A percentile compares a stretch with the other conserved stretches of the same genome.
Conservation (phyloP, 2,797 vertebrate species). For the Lateolabrax maculatus region DNA sequence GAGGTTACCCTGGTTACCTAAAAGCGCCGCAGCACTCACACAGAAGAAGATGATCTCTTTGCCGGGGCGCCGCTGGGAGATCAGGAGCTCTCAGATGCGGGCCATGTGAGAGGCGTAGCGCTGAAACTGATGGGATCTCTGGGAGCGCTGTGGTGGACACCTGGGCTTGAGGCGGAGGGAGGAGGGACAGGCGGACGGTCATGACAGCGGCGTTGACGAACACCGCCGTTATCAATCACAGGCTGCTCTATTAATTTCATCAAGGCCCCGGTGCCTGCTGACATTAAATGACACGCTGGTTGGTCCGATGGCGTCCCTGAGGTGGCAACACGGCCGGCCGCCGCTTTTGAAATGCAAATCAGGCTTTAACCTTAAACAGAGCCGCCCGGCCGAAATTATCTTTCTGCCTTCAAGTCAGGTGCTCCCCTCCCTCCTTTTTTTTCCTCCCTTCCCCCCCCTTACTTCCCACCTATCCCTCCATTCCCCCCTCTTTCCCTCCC, state of each 20-base stretch:
- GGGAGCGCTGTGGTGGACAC: slow-evolving; percentile 50
- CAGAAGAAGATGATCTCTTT: slow-evolving; percentile 33
- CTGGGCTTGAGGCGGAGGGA: slow-evolving; percentile 18
- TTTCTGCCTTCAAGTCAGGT: slow-evolving; percentile 81
- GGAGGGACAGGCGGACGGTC: slow-evolving; percentile 42
- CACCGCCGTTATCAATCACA: slow-evolving; percentile 85
- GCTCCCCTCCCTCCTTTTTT: slow-evolving; percentile 49
- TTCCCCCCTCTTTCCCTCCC: not conserved
- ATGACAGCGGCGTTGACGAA: slow-evolving; percentile 67
- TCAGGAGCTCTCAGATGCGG: slow-evolving; percentile 26
- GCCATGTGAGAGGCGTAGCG: not conserved
- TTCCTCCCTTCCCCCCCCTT: slow-evolving; percentile 11
- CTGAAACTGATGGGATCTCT: slow-evolving; percentile 42
- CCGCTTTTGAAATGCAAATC: slow-evolving; percentile 90
- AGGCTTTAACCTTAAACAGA: slow-evolving; percentile 89
- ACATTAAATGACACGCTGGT: slow-evolving; percentile 87
- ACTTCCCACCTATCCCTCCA: slow-evolving; percentile 17
- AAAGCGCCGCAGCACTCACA: slow-evolving; percentile 19
- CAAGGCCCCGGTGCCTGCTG: slow-evolving; percentile 82
- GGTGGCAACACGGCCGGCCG: slow-evolving; percentile 72
- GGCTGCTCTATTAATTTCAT: slow-evolving; percentile 88
- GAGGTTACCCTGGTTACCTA: slow-evolving; percentile 41
- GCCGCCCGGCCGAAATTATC: slow-evolving; percentile 75
- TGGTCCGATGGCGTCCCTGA: slow-evolving; percentile 77
- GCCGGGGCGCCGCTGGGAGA: not conserved